Conservation (phyloP, 2,113 vertebrate species). For the Calcarius ornatus region DNA sequence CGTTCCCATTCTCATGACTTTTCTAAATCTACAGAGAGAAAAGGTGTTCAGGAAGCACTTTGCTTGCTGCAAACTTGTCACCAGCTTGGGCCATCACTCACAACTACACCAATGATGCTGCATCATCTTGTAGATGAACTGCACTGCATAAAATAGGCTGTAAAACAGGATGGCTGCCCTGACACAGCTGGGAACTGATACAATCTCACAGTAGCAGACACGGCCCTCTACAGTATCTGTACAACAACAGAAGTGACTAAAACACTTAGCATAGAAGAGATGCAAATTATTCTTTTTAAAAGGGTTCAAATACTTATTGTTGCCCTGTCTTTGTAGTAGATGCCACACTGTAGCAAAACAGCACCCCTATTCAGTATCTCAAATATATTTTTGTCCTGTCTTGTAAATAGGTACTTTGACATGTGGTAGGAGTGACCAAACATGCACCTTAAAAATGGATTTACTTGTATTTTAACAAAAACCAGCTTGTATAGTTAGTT, state of each 20-base stretch:
- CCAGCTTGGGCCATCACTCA: neutral
- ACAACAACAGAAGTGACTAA: neutral
- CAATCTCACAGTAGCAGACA: neutral
- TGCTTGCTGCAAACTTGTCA: neutral
- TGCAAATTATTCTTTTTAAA: neutral
- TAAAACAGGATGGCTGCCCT: neutral
- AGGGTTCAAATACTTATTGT: neutral
- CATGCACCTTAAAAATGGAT: neutral
- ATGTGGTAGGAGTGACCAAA: neutral
- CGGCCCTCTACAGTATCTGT: neutral
- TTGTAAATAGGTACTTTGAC: neutral
- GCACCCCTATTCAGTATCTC: neutral
- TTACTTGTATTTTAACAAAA: conserved; percentile 33
- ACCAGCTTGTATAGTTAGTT: neutral
- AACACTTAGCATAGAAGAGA: neutral
- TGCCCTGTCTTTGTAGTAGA: neutral
- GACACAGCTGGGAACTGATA: neutral
- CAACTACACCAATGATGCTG: neutral
- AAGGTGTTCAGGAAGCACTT: neutral
- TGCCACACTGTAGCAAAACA: neutral
- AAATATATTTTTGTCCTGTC: neutral
- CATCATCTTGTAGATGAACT: neutral
- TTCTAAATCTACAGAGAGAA: neutral
- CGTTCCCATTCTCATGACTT: neutral
- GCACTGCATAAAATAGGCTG: neutral